A percentile compares a stretch with the other conserved stretches of the same genome.
Evolutionary conservation across 2,113 vertebrate species (phyloP).

Genomic region (Scytalopus superciliaris): DNA sequence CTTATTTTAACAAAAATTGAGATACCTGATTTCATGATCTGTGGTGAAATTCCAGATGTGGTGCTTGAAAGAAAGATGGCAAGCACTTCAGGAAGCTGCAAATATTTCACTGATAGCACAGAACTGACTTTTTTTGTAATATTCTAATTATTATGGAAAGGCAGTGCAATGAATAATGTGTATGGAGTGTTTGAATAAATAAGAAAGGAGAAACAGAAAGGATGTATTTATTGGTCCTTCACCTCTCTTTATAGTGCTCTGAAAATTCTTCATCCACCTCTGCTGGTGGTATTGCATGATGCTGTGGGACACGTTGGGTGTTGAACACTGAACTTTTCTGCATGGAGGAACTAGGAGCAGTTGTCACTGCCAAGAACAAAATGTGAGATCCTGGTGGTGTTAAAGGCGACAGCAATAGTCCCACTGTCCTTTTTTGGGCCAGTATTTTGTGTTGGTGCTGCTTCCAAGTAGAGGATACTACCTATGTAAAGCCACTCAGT

Average conservation of each 20-base stretch:
- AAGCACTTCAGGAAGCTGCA: not conserved
- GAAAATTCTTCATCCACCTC: not conserved
- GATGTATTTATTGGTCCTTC: not conserved
- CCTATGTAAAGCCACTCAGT: not conserved
- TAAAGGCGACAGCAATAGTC: not conserved
- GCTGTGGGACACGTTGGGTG: not conserved
- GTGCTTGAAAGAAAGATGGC: not conserved
- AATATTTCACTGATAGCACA: not conserved
- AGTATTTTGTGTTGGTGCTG: not conserved
- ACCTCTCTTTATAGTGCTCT: not conserved
- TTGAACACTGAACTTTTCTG: not conserved
- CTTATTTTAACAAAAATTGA: not conserved
- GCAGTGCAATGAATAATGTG: not conserved
- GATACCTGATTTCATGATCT: not conserved
- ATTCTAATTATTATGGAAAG: not conserved
- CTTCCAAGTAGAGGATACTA: not conserved
- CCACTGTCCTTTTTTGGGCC: not conserved
- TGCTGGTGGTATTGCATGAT: not conserved
- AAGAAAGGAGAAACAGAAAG: not conserved
- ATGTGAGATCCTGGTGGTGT: not conserved
- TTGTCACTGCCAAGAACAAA: not conserved
- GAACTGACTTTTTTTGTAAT: not conserved
- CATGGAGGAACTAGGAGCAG: not conserved
- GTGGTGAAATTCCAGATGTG: not conserved
- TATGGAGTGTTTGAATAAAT: not conserved